phyloP scores from a whole-genome alignment of 23 tunicate species.

The Trididemnum clinides region DNA sequence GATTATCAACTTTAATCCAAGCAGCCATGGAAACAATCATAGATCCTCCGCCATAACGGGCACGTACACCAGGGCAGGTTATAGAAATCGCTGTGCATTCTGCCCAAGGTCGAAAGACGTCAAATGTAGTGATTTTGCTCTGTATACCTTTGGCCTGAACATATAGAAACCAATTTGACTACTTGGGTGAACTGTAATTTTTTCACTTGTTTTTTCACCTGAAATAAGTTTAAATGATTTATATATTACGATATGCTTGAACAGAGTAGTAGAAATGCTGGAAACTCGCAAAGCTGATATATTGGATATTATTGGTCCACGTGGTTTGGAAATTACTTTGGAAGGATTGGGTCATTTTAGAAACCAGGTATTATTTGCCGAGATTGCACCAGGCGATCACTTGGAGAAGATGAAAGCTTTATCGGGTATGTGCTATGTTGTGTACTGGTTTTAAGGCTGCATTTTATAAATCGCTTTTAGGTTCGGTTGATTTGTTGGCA shows the following conservation, averaged over 20 bases:
- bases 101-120: not conserved
- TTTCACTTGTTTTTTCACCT: too few species aligned
- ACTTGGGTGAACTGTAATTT: too few species aligned
- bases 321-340: not conserved
- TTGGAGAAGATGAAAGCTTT: not conserved
- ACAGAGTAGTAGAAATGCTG: not conserved
- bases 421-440: slow-evolving; percentile 1
- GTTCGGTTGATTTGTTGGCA: too few species aligned
- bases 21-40: not conserved
- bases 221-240: too few species aligned
- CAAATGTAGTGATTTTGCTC: not conserved
- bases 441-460: too few species aligned
- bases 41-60: not conserved
- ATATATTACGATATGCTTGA: too few species aligned
- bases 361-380: slow-evolving; percentile 30
- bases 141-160: not conserved
- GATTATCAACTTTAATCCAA: not conserved
- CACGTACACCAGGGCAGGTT: not conserved
- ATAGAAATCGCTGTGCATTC: not conserved
- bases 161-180: not conserved
- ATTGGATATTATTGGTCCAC: not conserved
- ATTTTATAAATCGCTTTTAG: too few species aligned
- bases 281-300: not conserved
- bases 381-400: not conserved
- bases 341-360: slow-evolving; percentile 30